phyloP scores from a whole-genome alignment of 2,888 invertebrate species.

The Pachliopta kotzebuea region DNA sequence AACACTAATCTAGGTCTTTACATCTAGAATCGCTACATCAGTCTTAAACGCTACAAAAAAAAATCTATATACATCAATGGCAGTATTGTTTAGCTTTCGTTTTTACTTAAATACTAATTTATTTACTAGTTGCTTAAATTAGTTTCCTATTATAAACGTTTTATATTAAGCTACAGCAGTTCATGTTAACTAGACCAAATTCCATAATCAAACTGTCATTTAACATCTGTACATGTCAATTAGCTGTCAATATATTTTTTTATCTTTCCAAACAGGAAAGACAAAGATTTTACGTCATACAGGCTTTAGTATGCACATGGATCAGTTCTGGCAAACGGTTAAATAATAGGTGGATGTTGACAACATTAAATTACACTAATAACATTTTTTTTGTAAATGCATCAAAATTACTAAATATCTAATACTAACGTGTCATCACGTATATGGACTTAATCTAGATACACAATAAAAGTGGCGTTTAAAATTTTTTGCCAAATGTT shows the following conservation, averaged over 20 bases:
- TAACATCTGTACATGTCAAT: not conserved
- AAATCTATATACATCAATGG: conserved; percentile 62
- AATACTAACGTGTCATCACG: conserved; percentile 24
- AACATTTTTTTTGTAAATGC: conserved; percentile 49
- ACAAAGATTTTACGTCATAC: too few species aligned
- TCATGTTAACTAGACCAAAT: too few species aligned
- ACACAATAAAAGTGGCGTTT: not conserved
- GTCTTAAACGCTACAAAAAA: conserved; percentile 51
- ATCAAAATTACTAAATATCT: conserved; percentile 48
- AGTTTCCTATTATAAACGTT: too few species aligned
- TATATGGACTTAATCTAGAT: not conserved
- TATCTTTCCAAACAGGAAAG: too few species aligned
- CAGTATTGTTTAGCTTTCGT: conserved; percentile 72
- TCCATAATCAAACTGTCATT: too few species aligned
- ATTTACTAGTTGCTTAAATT: not conserved
- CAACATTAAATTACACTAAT: conserved; percentile 20
- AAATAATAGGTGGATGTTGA: not conserved
- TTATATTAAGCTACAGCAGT: too few species aligned
- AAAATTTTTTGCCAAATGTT: not conserved
- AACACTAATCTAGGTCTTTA: conserved; percentile 33
- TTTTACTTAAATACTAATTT: conserved; percentile 30
- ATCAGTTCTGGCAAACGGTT: not conserved
- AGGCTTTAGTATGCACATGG: not conserved
- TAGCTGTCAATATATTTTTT: not conserved
- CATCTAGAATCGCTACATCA: conserved; percentile 49